Evolutionary conservation across 1,140 invertebrate genomes (phyloP).

Genomic region (Cheumatopsyche charites): DNA sequence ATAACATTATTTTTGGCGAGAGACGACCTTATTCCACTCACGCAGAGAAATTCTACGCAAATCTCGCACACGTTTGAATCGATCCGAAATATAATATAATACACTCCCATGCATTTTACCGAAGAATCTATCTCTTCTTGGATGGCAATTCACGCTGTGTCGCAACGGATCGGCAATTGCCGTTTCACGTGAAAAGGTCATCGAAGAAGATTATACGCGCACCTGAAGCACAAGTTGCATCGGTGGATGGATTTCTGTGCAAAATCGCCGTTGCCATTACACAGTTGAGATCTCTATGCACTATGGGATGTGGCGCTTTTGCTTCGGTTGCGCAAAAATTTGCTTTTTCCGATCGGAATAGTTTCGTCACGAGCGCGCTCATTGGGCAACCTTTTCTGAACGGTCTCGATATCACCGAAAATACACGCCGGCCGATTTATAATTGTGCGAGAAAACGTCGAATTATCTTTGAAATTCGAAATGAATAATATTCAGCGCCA

Average conservation of each 20-base stretch:
- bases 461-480: neutral
- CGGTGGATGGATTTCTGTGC: neutral
- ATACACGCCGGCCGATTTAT: neutral
- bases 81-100: no score
- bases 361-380: neutral
- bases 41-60: conserved; percentile 10
- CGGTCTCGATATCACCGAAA: no score
- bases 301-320: neutral
- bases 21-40: conserved; percentile 22
- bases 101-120: no score
- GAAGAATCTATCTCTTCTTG: no score
- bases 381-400: neutral
- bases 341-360: conserved; percentile 25
- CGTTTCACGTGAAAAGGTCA: no score
- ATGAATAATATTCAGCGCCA: no score
- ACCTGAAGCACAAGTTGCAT: no score
- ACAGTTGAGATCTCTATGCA: neutral
- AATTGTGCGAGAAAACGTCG: neutral
- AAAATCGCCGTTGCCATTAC: neutral
- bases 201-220: no score
- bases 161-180: no score
- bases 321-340: conserved; percentile 11
- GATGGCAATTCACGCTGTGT: no score
- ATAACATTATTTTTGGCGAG: neutral
- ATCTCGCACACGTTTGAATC: neutral